Evolutionary conservation across 2,113 vertebrate species (phyloP).

Genomic region (Tachycineta bicolor): DNA sequence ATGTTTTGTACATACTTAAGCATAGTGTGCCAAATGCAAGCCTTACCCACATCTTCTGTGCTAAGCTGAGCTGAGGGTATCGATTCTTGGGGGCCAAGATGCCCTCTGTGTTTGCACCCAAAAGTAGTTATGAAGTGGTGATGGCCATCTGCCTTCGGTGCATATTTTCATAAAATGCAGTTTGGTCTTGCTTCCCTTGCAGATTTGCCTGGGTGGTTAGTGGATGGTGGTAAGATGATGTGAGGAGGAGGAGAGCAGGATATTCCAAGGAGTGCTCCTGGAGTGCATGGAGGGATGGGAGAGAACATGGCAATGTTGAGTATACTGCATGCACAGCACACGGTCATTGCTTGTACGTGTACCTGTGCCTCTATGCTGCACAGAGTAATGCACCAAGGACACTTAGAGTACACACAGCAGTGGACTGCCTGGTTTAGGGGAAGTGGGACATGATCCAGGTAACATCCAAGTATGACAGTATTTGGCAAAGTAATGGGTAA

Average conservation of each 20-base stretch:
- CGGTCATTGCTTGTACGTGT: fast-evolving
- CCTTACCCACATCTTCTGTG: background rate
- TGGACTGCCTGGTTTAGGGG: background rate
- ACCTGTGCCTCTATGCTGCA: background rate
- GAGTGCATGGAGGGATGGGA: too few relatives aligned
- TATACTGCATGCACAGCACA: fast-evolving
- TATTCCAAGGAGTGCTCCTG: background rate
- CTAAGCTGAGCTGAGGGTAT: background rate
- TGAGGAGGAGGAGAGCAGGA: background rate
- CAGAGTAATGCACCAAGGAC: background rate
- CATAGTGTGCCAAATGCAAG: background rate
- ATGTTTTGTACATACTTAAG: background rate
- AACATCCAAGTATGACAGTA: background rate
- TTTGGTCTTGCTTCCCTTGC: background rate
- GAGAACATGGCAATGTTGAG: background rate
- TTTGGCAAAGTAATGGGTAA: background rate
- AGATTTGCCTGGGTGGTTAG: background rate
- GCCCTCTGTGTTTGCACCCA: background rate
- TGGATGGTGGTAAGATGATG: background rate
- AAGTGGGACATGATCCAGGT: background rate
- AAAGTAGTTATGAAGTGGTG: fast-evolving
- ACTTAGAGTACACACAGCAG: too few relatives aligned
- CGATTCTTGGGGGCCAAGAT: background rate
- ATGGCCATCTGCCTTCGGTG: background rate
- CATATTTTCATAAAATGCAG: background rate